phyloP scores from a whole-genome alignment of 2,888 invertebrate genomes.

The Hedychridium roseum region DNA sequence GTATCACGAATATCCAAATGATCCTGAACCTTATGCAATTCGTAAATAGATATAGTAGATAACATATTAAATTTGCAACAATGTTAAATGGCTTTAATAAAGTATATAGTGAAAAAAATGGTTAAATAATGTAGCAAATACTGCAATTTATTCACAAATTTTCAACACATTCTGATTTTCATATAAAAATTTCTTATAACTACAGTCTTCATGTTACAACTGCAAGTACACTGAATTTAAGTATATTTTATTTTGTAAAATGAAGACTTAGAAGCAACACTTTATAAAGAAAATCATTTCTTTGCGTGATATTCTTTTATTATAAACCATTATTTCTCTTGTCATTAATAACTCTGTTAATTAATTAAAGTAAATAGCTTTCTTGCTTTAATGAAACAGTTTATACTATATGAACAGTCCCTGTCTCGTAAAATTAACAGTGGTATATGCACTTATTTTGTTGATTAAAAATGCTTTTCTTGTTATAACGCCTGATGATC shows the following conservation, averaged over 20 bases:
- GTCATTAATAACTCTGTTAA: no score
- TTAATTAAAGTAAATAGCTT: no score
- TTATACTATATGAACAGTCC: no score
- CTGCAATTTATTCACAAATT: constrained; percentile 5
- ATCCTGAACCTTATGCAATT: constrained; percentile 76
- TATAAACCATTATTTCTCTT: no score
- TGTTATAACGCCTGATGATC: no score
- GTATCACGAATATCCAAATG: constrained; percentile 79
- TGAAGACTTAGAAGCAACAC: neutral
- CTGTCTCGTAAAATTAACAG: no score
- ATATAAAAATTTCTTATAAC: no score
- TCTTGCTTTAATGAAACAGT: no score
- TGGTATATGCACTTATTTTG: no score
- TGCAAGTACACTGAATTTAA: neutral
- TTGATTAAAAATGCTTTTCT: no score
- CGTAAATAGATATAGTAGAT: neutral
- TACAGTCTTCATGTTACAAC: neutral
- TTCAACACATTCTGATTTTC: neutral
- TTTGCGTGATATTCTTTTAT: no score
- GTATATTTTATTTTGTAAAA: constrained; percentile 1
- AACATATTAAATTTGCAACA: constrained; percentile 2
- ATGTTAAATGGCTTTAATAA: constrained; percentile 10
- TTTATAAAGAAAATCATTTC: neutral
- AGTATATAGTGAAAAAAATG: constrained; percentile 2
- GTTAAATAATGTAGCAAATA: constrained; percentile 7